Evolutionary conservation across 2,888 invertebrate genomes (phyloP), one percentile per base, ranked within the genome.

Genomic region (Notocelia uddmanniana): DNA sequence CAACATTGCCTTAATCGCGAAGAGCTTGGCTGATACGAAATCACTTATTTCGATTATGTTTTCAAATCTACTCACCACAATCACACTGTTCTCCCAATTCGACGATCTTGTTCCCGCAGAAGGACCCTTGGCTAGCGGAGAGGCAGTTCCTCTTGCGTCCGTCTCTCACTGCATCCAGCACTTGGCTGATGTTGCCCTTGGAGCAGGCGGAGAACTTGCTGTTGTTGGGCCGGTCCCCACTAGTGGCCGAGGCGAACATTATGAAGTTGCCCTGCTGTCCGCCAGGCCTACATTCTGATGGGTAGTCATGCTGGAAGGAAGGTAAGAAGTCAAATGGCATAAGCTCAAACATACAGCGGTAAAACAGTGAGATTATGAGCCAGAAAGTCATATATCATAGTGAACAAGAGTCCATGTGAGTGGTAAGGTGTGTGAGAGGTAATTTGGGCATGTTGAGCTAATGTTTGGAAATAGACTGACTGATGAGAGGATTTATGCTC

Each of bases 231-330:
- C 98, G 96, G 94, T 99, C 99, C 64, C 99, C 99, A 75, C 98
- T 98, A 0, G 99, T 99, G 10, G 99, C 99, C 63, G 99, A 99
- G 18, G 99, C 98, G 91, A 99, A 99, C 99, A 99, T 99, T 83
- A 99, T 99, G 91, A 96, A 99, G 95, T 99, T 99, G 70, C 99
- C 99, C 76, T 96, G 96, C 45, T 97, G 95, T 10, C 98, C 98
- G 73, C 98, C 98, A 0, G 99, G 98, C 74, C 98, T 95, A 88
- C 98, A 98, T 81, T 98, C 97, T 21, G 96, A 96, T 0, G 98
- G 98, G 90, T 97, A 98, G 91, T 99, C 99, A 90, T 99, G 99
- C 98, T 98, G 90, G 75, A 76, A 41, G 15, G 13, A 41, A 15
- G 15, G 15, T 41, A 41, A 80, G 10, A 52, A 2, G 23, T 21